A percentile compares a stretch with the other conserved stretches of the same genome.
These are phyloP conservation scores for Clitarchus hookeri DNA, from an alignment of 2,888 invertebrate species.

Conservation along the genomic window DNA sequence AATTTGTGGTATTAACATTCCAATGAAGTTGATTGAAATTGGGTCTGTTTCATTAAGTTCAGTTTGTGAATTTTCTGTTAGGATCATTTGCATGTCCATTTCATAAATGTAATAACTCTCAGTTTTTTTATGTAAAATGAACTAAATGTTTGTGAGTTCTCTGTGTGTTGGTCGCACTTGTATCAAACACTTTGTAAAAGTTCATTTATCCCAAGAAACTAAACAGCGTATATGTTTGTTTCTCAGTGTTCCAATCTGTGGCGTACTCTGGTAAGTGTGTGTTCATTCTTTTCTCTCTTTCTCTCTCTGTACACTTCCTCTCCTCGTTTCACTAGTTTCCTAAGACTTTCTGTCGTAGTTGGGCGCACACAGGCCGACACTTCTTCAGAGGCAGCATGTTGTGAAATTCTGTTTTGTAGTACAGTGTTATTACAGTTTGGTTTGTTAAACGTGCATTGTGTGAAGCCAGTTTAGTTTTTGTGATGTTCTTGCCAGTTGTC, in stretches of 20 bases:
- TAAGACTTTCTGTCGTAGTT: background rate
- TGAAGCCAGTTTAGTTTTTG: background rate
- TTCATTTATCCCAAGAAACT: slow-evolving; percentile 47
- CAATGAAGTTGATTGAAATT: too few relatives aligned
- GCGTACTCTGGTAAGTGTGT: slow-evolving; percentile 91
- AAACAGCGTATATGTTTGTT: slow-evolving; percentile 56
- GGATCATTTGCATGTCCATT: background rate
- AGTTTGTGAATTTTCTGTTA: background rate
- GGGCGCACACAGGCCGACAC: background rate
- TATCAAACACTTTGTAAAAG: background rate
- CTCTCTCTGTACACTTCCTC: slow-evolving; percentile 15
- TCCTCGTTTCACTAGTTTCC: background rate
- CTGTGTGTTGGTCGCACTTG: background rate
- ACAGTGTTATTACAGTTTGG: background rate
- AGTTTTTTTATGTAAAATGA: background rate
- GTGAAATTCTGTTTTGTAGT: background rate
- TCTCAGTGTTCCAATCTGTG: slow-evolving; percentile 93
- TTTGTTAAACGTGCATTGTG: background rate
- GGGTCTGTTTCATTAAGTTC: too few relatives aligned
- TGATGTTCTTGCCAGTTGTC: too few relatives aligned
- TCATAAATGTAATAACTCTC: background rate
- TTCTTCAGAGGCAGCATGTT: background rate
- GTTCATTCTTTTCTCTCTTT: slow-evolving; percentile 28
- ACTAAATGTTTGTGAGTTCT: background rate
- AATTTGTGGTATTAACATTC: background rate